Percentiles rank a stretch among this genome's conserved stretches.
Evolutionary conservation across 2,888 invertebrate genomes (phyloP).

Genomic region (Volucella zonaria): DNA sequence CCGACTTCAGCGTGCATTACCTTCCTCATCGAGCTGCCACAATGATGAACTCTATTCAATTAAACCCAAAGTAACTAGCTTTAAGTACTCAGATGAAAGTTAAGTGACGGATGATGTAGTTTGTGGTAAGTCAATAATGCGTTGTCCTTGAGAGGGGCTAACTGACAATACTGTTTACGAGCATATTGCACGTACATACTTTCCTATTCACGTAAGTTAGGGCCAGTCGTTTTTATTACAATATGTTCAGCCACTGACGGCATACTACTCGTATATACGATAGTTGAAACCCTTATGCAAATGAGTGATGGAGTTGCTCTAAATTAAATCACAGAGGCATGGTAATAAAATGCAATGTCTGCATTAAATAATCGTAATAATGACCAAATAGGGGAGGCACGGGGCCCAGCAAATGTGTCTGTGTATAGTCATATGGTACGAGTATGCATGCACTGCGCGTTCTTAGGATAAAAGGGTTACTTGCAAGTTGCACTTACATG

Average conservation of each 20-base stretch:
- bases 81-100: neutral
- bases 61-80: neutral
- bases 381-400: neutral
- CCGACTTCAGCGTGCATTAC: neutral
- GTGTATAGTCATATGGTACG: slow-evolving; percentile 8
- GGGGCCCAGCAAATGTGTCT: neutral
- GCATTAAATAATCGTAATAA: slow-evolving; percentile 15
- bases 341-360: slow-evolving; percentile 43
- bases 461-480: too few relatives aligned
- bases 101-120: neutral
- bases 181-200: too few relatives aligned
- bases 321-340: slow-evolving; percentile 14
- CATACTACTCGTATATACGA: too few relatives aligned
- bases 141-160: neutral
- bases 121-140: slow-evolving; percentile 1
- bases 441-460: neutral
- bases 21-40: slow-evolving; percentile 19
- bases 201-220: too few relatives aligned
- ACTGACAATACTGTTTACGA: too few relatives aligned
- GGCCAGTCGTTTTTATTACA: too few relatives aligned
- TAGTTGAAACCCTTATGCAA: slow-evolving; percentile 34
- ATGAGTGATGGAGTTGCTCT: slow-evolving; percentile 11
- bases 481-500: slow-evolving; percentile 3
- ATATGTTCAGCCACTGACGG: too few relatives aligned
- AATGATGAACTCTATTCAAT: slow-evolving; percentile 2